These are phyloP conservation scores for Spialia ferax DNA, from an alignment of 2,888 invertebrate genomes.

Conservation along the genomic window DNA sequence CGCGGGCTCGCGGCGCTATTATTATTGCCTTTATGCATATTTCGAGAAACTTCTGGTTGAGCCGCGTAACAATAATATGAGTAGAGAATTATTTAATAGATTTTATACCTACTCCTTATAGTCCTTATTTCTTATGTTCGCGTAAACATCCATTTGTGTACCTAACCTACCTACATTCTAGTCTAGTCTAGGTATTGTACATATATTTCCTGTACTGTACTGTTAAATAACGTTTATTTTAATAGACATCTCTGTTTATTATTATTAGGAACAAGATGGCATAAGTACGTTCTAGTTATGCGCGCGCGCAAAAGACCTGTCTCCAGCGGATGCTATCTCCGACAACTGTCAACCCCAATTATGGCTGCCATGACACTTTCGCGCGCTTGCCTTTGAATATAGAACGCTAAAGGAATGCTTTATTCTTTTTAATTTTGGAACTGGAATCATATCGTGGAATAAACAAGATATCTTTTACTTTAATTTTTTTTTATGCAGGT, in stretches of 20 bases:
- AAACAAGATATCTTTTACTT: not conserved
- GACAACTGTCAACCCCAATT: constrained; percentile 82
- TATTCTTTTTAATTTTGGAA: constrained; percentile 50
- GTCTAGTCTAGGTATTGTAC: not conserved
- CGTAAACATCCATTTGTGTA: not conserved
- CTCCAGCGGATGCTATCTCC: constrained; percentile 62
- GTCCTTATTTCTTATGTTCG: too few species aligned
- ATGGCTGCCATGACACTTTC: constrained; percentile 78
- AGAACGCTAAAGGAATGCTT: constrained; percentile 64
- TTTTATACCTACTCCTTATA: too few species aligned
- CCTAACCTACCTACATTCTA: too few species aligned
- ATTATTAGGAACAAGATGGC: constrained; percentile 68
- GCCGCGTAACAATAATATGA: too few species aligned
- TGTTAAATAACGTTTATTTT: constrained; percentile 38
- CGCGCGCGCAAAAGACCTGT: constrained; percentile 72
- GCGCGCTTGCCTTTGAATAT: constrained; percentile 80
- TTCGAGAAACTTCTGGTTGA: too few species aligned
- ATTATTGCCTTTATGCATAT: too few species aligned
- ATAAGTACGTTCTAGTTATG: constrained; percentile 74
- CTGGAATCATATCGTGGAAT: constrained; percentile 24
- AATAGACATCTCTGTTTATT: constrained; percentile 49
- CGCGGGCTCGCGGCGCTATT: too few species aligned
- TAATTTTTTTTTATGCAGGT: not conserved
- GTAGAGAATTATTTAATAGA: too few species aligned
- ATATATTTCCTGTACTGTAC: constrained; percentile 5